Evolutionary conservation across 2,113 vertebrate species (phyloP), one percentile per base, ranked within the genome.

Genomic region (Dendropsophus ebraccatus): DNA sequence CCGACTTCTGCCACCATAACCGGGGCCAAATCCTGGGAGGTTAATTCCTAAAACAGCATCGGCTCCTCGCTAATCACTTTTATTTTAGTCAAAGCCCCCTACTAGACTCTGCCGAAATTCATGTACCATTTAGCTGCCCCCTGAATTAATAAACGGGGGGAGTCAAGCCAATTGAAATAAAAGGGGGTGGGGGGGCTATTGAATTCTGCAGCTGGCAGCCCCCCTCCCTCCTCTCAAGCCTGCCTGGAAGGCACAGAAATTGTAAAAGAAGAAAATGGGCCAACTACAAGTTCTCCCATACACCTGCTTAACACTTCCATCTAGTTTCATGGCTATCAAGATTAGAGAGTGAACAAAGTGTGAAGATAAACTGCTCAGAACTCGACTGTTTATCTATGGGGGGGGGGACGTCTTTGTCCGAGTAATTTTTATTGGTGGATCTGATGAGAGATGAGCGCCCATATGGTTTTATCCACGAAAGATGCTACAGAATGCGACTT

Each of bases 341-440:
- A 97, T 98, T 96, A 97, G 94, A 95, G 92, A 92, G 88, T 91
- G 95, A 95, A 95, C 94, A 91, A 89, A 91, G 91, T 87, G 91
- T 88, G 93, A 86, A 89, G 93, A 94, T 96, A 96, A 95, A 93
- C 95, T 92, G 93, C 92, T 93, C 93, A 95, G 94, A 95, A 95
- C 75, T 79, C 56, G 65, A 95, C 92, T 94, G 93, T 95, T 96
- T 96, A 95, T 94, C 94, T 86, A 11, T 73, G 41, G 41, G 32
- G 62, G 25, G 45, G 45, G 45, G 77, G 52, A 78, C 74, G 58
- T 78, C 76, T 95, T 96, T 96, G 95, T 96, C 91, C 69, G 9
- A 89, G 91, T 89, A 91, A 91, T 94, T 96, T 96, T 97, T 96
- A 97, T 96, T 94, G 95, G 94, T 88, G 92, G 95, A 94, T 94